Evolutionary conservation across 2,888 invertebrate genomes (phyloP).

Genomic region (Epinotia demarniana): DNA sequence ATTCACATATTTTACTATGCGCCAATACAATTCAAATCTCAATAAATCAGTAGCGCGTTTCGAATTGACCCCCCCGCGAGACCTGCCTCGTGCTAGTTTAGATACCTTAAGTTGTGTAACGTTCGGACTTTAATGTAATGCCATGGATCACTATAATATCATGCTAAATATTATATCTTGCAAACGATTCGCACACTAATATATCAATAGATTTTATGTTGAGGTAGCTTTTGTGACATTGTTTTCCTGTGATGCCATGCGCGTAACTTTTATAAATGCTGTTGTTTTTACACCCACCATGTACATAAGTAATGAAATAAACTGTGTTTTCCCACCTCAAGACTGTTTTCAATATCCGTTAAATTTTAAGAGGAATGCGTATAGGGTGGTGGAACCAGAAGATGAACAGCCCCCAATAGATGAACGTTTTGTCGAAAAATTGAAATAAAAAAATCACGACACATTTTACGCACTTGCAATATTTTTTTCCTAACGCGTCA

Average conservation of each 20-base stretch:
- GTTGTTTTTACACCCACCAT: conserved; percentile 64
- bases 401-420: too few species aligned
- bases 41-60: not conserved
- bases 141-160: conserved; percentile 55
- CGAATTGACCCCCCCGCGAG: conserved; percentile 45
- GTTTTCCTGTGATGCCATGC: conserved; percentile 55
- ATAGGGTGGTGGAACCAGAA: too few species aligned
- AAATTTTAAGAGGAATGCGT: not conserved
- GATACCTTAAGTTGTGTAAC: conserved; percentile 31
- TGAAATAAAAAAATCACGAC: too few species aligned
- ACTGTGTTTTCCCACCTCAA: conserved; percentile 76
- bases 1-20: not conserved
- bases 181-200: conserved; percentile 66
- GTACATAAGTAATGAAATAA: conserved; percentile 79
- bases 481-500: too few species aligned
- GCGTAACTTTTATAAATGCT: conserved; percentile 71
- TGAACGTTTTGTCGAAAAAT: too few species aligned
- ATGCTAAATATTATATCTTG: conserved; percentile 66
- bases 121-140: conserved; percentile 49
- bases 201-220: conserved; percentile 62
- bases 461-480: too few species aligned
- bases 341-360: conserved; percentile 3
- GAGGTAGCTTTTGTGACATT: conserved; percentile 67
- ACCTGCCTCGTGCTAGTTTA: conserved; percentile 1
- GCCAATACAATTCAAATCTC: not conserved